These are phyloP conservation scores for Aphaenogaster ashmeadi DNA, from an alignment of 1,140 invertebrate species.

Conservation along the genomic window DNA sequence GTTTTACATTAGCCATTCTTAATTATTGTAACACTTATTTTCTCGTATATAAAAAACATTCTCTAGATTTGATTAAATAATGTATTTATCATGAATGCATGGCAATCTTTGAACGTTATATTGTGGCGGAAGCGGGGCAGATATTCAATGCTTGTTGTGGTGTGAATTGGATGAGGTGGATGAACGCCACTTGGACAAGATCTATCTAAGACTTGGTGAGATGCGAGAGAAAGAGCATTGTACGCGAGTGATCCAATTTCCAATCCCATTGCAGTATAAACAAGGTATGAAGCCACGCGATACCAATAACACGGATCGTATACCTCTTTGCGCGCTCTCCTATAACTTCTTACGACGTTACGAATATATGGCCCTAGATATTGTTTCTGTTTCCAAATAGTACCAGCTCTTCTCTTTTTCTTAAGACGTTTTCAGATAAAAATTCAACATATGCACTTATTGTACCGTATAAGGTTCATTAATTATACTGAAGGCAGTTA, in stretches of 20 bases:
- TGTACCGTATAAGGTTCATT: not conserved
- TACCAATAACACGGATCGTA: conserved; percentile 71
- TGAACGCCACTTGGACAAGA: conserved; percentile 30
- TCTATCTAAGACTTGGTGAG: conserved; percentile 6
- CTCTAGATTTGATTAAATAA: not conserved
- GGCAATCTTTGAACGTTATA: not conserved
- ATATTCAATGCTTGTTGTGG: conserved; percentile 18
- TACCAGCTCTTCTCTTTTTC: not conserved
- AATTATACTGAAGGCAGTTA: conserved; percentile 4
- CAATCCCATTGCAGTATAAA: conserved; percentile 68
- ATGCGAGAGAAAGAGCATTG: conserved; percentile 41
- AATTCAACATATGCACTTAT: not conserved
- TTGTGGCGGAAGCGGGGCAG: not conserved
- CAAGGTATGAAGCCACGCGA: conserved; percentile 60
- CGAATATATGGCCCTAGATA: conserved; percentile 48
- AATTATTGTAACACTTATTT: not conserved
- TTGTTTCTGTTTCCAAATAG: conserved; percentile 52
- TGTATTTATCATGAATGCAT: not conserved
- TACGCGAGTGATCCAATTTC: conserved; percentile 69
- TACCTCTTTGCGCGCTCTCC: conserved; percentile 43
- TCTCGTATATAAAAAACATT: not conserved
- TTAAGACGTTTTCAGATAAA: conserved; percentile 13
- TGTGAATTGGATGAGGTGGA: conserved; percentile 46
- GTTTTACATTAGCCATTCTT: not conserved
- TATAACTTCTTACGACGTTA: conserved; percentile 67